Evolutionary conservation across 2,797 vertebrate species (phyloP).

Genomic region (Megalops cyprinoides): DNA sequence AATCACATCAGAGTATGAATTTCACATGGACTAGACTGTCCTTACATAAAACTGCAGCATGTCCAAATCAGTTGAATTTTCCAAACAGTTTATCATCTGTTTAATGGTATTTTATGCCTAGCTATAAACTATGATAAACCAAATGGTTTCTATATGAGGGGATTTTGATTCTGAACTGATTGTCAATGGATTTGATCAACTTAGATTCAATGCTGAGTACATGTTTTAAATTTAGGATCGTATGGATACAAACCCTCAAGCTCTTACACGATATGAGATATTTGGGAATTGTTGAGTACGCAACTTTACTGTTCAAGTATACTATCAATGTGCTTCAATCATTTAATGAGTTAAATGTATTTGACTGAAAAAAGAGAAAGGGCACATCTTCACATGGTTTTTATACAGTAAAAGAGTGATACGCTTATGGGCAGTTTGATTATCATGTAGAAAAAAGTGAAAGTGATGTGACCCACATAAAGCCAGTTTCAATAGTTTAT

Average conservation of each 20-base stretch:
- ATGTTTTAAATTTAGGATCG: background rate
- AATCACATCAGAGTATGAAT: constrained; percentile 8
- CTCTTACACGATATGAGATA: too few species aligned
- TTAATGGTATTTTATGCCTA: background rate
- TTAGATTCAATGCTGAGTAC: too few species aligned
- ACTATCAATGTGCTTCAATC: too few species aligned
- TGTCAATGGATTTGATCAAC: background rate
- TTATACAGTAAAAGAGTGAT: background rate
- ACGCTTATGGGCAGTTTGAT: background rate
- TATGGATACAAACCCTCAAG: too few species aligned
- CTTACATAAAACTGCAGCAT: background rate
- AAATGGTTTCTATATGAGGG: background rate
- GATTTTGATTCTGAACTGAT: background rate
- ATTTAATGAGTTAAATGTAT: too few species aligned
- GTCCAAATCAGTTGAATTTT: background rate
- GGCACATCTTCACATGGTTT: too few species aligned
- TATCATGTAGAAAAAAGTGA: background rate
- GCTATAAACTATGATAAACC: background rate
- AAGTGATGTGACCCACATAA: background rate
- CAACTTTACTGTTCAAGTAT: too few species aligned
- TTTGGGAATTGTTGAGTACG: too few species aligned
- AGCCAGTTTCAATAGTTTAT: background rate
- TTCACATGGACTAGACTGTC: background rate
- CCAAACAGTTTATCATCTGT: background rate
- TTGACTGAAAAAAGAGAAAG: too few species aligned